Evolutionary conservation across 2,888 invertebrate species (phyloP), one percentile per base, ranked within the genome.

Genomic region (Cryptus viduatorius): DNA sequence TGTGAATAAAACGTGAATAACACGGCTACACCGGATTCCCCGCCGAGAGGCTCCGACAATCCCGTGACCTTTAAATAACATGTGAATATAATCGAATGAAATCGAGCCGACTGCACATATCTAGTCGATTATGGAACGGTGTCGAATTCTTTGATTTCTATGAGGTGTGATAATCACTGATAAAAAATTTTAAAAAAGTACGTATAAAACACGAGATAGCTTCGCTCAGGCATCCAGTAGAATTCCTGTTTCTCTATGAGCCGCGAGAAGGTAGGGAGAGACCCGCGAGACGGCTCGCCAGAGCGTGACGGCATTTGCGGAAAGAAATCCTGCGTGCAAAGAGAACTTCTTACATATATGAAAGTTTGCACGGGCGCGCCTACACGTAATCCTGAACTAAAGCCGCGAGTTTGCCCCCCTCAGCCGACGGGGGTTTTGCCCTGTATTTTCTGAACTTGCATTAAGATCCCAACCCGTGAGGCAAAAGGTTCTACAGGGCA

Each of bases 271-370:
- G 59, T 59, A 68, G 46, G 37, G 37, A 37, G 37, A 37, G 37
- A 37, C 29, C 68, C 53, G 48, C 1, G 44, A 50, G 82, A 71
- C 37, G 37, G 84, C 46, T 84, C 71, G 75, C 56, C 84, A 16
- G 64, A 84, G 75, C 84, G 84, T 84, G 84, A 84, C 79, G 84
- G 79, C 78, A 76, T 82, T 84, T 53, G 53, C 71, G 76, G 79
- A 84, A 84, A 84, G 82, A 82, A 84, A 82, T 79, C 75, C 82
- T 75, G 84, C 82, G 84, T 79, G 82, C 75, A 69, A 76, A 79
- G 72, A 69, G 79, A 59, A 65, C 31, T 71, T 73, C 72, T 78
- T 75, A 46, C 53, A 50, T 53, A 46, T 78, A 82, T 75, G 81
- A 79, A 79, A 84, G 84, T 84, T 79, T 82, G 79, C 44, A 48